phyloP scores from a whole-genome alignment of 1,140 invertebrate species.

The Amyelois transitella region DNA sequence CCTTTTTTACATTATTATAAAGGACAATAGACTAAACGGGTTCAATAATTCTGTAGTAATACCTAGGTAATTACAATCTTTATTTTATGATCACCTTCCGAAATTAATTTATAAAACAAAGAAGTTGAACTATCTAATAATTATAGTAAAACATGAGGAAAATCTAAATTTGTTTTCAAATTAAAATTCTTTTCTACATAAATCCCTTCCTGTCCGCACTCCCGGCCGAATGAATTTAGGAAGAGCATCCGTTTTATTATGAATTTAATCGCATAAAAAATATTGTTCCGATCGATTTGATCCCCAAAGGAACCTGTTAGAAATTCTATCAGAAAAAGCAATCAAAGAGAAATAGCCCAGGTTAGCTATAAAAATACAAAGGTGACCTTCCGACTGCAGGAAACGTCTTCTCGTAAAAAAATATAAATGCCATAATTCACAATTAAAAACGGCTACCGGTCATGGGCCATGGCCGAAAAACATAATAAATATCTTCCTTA shows the following conservation, averaged over 20 bases:
- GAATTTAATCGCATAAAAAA: slow-evolving; percentile 36
- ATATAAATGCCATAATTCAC: slow-evolving; percentile 67
- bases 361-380: slow-evolving; percentile 50
- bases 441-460: slow-evolving; percentile 72
- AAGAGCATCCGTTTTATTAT: slow-evolving; percentile 47
- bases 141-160: no score
- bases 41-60: no score
- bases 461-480: slow-evolving; percentile 69
- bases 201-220: not conserved
- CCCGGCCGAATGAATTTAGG: slow-evolving; percentile 12
- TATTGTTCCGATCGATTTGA: slow-evolving; percentile 37
- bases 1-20: no score
- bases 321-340: slow-evolving; percentile 51
- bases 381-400: slow-evolving; percentile 60
- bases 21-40: no score
- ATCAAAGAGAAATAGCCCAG: slow-evolving; percentile 43
- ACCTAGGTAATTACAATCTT: no score
- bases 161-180: no score
- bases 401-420: slow-evolving; percentile 39
- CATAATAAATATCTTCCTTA: slow-evolving; percentile 71
- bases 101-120: no score
- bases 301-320: slow-evolving; percentile 34
- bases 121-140: no score
- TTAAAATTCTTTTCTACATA: no score
- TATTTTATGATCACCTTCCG: no score